Conservation (phyloP, 2,113 vertebrate genomes). For the Centropus unirufus region DNA sequence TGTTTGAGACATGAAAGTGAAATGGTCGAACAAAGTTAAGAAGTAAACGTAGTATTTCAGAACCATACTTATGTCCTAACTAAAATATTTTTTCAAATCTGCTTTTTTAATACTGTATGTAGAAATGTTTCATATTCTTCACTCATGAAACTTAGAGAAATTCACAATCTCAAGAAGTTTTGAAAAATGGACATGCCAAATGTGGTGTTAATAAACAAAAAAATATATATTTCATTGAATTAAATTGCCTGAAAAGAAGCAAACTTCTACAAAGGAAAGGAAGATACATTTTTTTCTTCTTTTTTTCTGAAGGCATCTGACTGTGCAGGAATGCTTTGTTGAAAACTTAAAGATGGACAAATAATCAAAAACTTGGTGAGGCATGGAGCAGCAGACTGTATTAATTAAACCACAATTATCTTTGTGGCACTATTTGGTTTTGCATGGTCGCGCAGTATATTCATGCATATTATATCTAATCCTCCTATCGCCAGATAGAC, state of each 20-base stretch:
- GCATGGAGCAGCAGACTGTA: conserved; percentile 36
- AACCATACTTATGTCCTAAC: neutral
- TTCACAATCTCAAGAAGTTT: neutral
- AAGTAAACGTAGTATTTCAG: neutral
- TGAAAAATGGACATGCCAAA: neutral
- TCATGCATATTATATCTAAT: neutral
- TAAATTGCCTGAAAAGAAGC: conserved; percentile 41
- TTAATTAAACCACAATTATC: conserved; percentile 58
- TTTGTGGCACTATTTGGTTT: conserved; percentile 30
- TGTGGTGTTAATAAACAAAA: neutral
- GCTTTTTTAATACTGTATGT: neutral
- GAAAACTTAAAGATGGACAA: conserved; percentile 53
- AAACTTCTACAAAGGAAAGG: conserved; percentile 26
- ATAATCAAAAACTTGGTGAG: conserved; percentile 46
- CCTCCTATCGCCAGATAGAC: conserved; percentile 12
- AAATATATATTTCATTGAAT: neutral
- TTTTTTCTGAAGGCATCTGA: conserved; percentile 1
- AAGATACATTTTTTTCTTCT: conserved; percentile 1
- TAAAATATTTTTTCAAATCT: neutral
- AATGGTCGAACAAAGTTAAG: neutral
- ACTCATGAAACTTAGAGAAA: conserved; percentile 15
- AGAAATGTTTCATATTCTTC: neutral
- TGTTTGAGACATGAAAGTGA: neutral
- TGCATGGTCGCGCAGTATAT: neutral
- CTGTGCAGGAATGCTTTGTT: conserved; percentile 61